Evolutionary conservation across 2,113 vertebrate species (phyloP), one percentile per base, ranked within the genome.

Genomic region (Murina feae): DNA sequence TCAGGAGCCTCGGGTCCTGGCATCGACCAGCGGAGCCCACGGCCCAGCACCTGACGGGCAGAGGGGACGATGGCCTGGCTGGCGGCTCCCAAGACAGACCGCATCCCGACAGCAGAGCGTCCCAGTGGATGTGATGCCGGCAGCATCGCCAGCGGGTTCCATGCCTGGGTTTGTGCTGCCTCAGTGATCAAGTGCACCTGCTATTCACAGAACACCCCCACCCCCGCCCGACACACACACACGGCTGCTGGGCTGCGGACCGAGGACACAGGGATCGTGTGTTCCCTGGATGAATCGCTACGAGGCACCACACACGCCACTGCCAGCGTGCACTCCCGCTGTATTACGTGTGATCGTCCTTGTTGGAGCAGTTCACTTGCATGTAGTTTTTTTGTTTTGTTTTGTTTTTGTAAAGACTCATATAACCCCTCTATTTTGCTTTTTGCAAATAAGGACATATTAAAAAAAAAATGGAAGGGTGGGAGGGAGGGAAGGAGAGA

Each of bases 381-480:
- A 76, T 76, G 65, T 76, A 12, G 37, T 69, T 21, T 32, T 51
- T 17, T 32, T 30, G 5, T 14, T 39, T 37, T 58, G 28, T 7
- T 42, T 76, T 35, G 69, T 7, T 42, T 76, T 35, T 65, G 78
- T n/a, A 58, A 88, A 85, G 82, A 85, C 42, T 95, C 49, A 35
- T n/a, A 90, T 90, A 60, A 82, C 18, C 66, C 65, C 92, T 96
- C 78, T 60, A 75, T 84, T 89, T 76, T 92, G 75, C 65, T 97
- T 94, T 94, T 92, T 93, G 63, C 35, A 91, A 95, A 86, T 60
- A 87, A 92, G 65, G 37, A 68, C 49, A 58, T 68, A 92, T 28
- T n/a, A 60, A 81, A 79, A 72, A 89, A 76, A 83, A 83, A 86
- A 17, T 37, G 9, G 23, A 20, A 51, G 25, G 4, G 17, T 30